Evolutionary conservation across 2,113 vertebrate genomes (phyloP).

Genomic region (Paracanthobrama guichenoti): DNA sequence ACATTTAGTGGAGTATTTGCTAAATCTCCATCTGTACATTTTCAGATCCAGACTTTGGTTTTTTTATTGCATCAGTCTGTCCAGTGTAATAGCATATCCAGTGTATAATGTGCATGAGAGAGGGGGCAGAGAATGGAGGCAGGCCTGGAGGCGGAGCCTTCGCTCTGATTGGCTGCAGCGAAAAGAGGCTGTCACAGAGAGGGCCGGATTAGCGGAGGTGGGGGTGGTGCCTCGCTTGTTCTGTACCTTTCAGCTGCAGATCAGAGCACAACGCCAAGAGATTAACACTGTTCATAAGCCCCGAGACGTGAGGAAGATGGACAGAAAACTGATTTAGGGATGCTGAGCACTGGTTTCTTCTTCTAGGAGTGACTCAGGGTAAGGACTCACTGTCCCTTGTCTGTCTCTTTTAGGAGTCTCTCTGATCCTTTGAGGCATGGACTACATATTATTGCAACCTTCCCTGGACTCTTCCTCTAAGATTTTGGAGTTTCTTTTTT

Average conservation of each 20-base stretch:
- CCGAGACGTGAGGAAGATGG: background rate
- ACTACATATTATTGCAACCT: constrained; percentile 27
- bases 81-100: constrained; percentile 11
- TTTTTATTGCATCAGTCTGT: constrained; percentile 1
- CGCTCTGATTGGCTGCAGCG: constrained; percentile 38
- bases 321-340: constrained; percentile 2
- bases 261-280: constrained; percentile 33
- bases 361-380: constrained; percentile 11
- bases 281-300: constrained; percentile 10
- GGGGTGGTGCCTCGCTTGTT: constrained; percentile 31
- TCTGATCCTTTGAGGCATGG: constrained; percentile 29
- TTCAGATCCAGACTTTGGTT: background rate
- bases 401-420: constrained; percentile 12
- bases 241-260: constrained; percentile 51
- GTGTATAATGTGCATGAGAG: constrained; percentile 38
- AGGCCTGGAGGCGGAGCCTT: background rate
- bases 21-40: background rate
- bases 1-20: background rate
- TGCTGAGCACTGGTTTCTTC: background rate
- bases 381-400: constrained; percentile 8
- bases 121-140: background rate
- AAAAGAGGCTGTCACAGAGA: constrained; percentile 38
- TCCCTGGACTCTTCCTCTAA: constrained; percentile 22
- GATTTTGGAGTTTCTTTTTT: background rate
- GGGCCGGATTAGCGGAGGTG: constrained; percentile 42